These are phyloP conservation scores for Columba livia DNA, from an alignment of 2,113 vertebrate genomes.

Conservation along the genomic window DNA sequence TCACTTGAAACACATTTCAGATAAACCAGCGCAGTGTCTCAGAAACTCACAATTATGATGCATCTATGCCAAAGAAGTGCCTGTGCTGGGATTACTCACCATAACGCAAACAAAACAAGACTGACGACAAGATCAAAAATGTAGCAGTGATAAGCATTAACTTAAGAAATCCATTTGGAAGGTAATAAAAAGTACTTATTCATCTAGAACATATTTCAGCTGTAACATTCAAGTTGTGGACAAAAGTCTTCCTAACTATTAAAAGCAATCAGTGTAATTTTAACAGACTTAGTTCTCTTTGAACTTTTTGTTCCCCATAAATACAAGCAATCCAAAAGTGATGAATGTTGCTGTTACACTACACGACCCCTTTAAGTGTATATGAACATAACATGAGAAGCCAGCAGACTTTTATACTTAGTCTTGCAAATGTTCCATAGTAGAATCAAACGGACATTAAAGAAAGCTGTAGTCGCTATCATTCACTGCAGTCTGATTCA, in stretches of 20 bases:
- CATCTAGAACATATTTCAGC: background rate
- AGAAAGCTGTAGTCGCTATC: background rate
- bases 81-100: background rate
- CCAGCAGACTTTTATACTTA: background rate
- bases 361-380: background rate
- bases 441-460: background rate
- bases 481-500: background rate
- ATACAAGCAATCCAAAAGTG: background rate
- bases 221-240: background rate
- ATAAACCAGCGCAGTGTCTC: background rate
- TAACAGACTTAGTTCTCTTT: background rate
- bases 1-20: background rate
- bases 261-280: background rate
- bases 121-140: background rate
- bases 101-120: background rate
- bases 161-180: background rate
- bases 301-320: background rate
- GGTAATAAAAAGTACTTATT: background rate
- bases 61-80: background rate
- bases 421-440: background rate
- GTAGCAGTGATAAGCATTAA: background rate
- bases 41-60: background rate
- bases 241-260: background rate
- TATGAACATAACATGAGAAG: background rate
- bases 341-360: background rate